Evolutionary conservation across 2,797 vertebrate genomes (phyloP).

Genomic region (Coendou prehensilis): DNA sequence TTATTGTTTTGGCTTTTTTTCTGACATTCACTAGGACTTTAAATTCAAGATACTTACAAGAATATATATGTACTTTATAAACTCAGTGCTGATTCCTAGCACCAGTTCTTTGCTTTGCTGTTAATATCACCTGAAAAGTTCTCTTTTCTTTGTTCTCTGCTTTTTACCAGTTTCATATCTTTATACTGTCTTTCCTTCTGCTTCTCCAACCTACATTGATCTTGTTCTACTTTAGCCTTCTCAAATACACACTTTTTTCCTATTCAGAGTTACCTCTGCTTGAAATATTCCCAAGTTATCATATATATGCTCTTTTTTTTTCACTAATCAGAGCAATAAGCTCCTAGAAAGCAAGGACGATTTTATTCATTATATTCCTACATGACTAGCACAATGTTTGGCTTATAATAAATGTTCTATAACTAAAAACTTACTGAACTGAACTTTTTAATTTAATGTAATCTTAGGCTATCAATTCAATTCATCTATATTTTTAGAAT

Average conservation of each 20-base stretch:
- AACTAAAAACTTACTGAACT: conserved; percentile 28
- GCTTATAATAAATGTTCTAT: neutral
- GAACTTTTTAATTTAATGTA: conserved; percentile 47
- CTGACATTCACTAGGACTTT: conserved; percentile 5
- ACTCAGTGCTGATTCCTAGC: neutral
- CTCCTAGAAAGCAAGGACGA: neutral
- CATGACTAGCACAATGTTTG: neutral
- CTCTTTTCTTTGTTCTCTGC: neutral
- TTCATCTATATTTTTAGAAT: conserved; percentile 24
- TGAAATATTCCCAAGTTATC: neutral
- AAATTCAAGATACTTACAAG: conserved; percentile 43
- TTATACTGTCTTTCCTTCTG: neutral
- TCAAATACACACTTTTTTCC: neutral
- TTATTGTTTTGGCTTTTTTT: conserved; percentile 18
- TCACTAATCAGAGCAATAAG: neutral
- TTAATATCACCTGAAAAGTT: neutral
- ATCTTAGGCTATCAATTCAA: conserved; percentile 24
- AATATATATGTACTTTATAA: neutral
- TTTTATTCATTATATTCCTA: neutral
- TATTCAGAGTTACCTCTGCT: neutral
- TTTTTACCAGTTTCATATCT: conserved; percentile 26
- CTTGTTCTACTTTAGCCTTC: neutral
- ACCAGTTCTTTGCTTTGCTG: conserved; percentile 29
- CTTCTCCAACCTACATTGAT: neutral
- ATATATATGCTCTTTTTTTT: neutral